phyloP scores from a whole-genome alignment of 2,113 vertebrate species.

The Colius striatus region DNA sequence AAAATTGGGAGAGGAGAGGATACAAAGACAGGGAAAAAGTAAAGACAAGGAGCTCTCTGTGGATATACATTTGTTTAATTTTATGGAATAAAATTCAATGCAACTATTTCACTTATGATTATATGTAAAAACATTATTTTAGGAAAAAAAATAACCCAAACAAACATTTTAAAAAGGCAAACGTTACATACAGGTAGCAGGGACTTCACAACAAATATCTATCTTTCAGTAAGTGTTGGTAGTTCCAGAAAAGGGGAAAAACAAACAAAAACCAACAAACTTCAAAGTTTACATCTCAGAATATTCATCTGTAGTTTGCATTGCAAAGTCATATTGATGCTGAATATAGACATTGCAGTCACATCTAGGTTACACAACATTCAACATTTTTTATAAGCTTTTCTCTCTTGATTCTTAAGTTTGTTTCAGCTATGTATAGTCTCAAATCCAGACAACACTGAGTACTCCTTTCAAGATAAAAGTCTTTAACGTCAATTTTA shows the following conservation, averaged over 20 bases:
- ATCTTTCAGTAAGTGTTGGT: background rate
- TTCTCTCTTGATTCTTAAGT: background rate
- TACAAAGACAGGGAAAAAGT: accelerated
- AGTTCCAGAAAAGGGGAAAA: background rate
- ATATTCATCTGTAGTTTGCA: background rate
- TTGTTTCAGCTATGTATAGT: background rate
- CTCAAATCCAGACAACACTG: background rate
- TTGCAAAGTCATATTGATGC: background rate
- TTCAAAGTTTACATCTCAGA: background rate
- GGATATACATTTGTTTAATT: background rate
- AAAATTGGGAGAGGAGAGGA: background rate
- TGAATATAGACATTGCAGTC: background rate
- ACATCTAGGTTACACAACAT: background rate
- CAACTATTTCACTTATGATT: background rate
- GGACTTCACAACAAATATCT: accelerated
- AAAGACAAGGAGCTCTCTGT: background rate
- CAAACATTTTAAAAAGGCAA: accelerated
- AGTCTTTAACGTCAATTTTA: background rate
- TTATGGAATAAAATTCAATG: background rate
- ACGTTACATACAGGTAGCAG: background rate
- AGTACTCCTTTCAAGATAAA: background rate
- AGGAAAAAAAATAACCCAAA: background rate
- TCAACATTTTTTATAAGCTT: background rate
- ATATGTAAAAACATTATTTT: background rate
- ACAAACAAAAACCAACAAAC: background rate